Base-by-base conservation (phyloP, 2,888 invertebrate species). In the Oligia fasciuncula region DNA sequence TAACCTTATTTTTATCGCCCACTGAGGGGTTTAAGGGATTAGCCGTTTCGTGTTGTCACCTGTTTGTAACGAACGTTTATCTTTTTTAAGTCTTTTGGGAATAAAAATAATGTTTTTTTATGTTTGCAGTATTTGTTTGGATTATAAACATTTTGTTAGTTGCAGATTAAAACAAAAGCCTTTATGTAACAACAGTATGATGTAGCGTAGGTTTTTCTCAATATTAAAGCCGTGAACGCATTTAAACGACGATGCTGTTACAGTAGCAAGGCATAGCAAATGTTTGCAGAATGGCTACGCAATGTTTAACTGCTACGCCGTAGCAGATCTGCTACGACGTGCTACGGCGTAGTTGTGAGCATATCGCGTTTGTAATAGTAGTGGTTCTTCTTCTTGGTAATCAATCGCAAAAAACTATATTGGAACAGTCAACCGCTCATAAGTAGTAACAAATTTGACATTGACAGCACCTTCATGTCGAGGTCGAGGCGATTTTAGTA, bases 1-100 rank as follows among this genome's bases (percentile, higher is more conserved):
- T 73, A 77, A 60, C 69, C 75, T 87, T 75, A 67, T 57, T 85
- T 85, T 80, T 87, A 80, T 84, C 74, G 40, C 67, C 43, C 51
- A 68, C 63, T 73, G 43, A 62, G 51, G 23, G 69, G 49, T 4
- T 87, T 75, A 67, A 19, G 1, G 40, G 51, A 73, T 87, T 35
- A 77, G 3, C 14, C 65, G 63, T 77, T 19, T 74, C 23, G 73
- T 46, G n/a, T n/a, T 68, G 77, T 73, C 60, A 54, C 43, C 43
- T 60, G 13, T 54, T 73, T 43, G 35, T 46, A 23, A 19, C 0
- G 2, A 74, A 29, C n/a, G 8, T 66, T 82, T 72, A 67, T 40
- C 6, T 63, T 70, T 35, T 66, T 69, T 14, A 43, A 63, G 14
- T 60, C 4, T 43, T 60, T 62, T 8, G 35, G 69, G 14, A 63